Base-by-base conservation (phyloP, 1,140 invertebrate genomes). In the Drosophila prosaltans region DNA sequence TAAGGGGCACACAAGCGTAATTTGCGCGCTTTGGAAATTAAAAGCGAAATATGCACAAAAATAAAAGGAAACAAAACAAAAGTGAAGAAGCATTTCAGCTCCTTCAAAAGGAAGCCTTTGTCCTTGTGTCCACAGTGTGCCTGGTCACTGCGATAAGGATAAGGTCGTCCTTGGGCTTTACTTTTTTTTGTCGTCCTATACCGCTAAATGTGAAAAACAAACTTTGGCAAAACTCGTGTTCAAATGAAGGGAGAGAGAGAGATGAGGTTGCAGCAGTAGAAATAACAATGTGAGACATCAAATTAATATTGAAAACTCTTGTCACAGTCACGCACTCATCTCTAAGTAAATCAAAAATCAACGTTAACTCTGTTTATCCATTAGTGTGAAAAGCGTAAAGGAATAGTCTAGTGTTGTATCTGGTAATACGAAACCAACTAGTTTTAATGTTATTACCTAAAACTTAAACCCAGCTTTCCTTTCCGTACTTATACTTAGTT, bases 1-100 rank as follows among this genome's bases (percentile, higher is more conserved):
- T 78, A 69, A 78, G 68, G 3, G 58, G 78, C 78, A 80, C 74
- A 80, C 78, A 67, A 77, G 78, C 78, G 78, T 80, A 80, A 80
- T 80, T 80, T 80, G 78, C 78, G 78, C 45, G 21, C 78, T 71
- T 74, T 78, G 67, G 70, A 78, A 80, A 78, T 80, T 78, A 80
- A 80, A 80, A 77, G 69, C 69, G 54, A 80, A 80, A 76, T 80
- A 80, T 77, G 70, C 74, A 77, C 48, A 75, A 60, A 65, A 69
- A 68, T 39, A 75, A 76, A 79, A 72, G 24, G 48, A 68, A 64
- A 30, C 24, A 60, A 62, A 59, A 30, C 55, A 58, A 58, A 48
- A 48, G 10, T 39, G 32, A 26, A 43, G 10, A 24, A 58, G 63
- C 6, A 43, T 16, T 3, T 36, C 11, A 24, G 45, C 24, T 21